Percentiles rank a stretch among this genome's conserved stretches.
phyloP scores from a whole-genome alignment of 2,797 vertebrate genomes.

The Phrynocephalus forsythii region DNA sequence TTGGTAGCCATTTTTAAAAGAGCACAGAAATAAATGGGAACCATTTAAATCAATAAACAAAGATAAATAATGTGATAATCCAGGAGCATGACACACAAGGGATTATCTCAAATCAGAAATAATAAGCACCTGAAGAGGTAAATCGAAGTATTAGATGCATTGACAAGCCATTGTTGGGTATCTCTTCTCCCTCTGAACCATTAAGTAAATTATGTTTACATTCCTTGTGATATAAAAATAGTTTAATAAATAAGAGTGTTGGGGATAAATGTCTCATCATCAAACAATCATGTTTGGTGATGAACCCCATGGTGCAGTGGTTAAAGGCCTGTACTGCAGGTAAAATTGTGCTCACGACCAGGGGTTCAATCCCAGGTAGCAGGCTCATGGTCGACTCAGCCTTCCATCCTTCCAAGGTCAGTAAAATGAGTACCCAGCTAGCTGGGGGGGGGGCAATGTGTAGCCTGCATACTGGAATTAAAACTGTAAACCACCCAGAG shows the following conservation, averaged over 20 bases:
- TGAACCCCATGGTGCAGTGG: too few relatives aligned
- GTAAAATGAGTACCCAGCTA: too few relatives aligned
- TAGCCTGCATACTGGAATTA: too few relatives aligned
- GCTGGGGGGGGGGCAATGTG: too few relatives aligned
- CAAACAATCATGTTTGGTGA: constrained; percentile 4
- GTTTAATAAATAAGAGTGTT: constrained; percentile 35
- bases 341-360: too few relatives aligned
- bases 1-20: constrained; percentile 43
- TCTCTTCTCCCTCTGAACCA: constrained; percentile 38
- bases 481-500: too few relatives aligned
- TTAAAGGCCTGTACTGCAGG: too few relatives aligned
- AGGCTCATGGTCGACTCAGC: too few relatives aligned
- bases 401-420: too few relatives aligned
- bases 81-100: constrained; percentile 13
- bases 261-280: constrained; percentile 24
- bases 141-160: constrained; percentile 30
- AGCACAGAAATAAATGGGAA: constrained; percentile 49
- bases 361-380: too few relatives aligned
- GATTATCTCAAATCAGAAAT: not conserved
- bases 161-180: not conserved
- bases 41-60: constrained; percentile 62
- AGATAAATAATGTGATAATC: constrained; percentile 52
- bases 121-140: constrained; percentile 27
- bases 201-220: not conserved
- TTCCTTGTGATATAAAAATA: constrained; percentile 41